Conservation (phyloP, 2,113 vertebrate species). For the Solea solea region DNA sequence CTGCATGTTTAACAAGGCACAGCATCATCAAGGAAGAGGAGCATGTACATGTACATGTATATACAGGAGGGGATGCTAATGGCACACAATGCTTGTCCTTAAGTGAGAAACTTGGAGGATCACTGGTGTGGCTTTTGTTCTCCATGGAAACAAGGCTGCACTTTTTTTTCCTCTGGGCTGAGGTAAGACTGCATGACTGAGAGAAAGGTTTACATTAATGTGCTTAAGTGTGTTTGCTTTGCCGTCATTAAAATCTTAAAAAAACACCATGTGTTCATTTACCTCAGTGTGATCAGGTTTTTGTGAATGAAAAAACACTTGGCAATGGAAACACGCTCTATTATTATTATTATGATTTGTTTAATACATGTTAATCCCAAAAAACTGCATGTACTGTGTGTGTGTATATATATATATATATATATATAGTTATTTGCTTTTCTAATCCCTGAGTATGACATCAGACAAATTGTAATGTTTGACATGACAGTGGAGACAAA, state of each 20-base stretch:
- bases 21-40: conserved; percentile 68
- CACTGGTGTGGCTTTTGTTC: conserved; percentile 50
- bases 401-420: not conserved
- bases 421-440: conserved; percentile 13
- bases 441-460: conserved; percentile 32
- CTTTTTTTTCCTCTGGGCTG: conserved; percentile 6
- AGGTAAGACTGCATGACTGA: conserved; percentile 58
- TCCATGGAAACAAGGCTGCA: conserved; percentile 32
- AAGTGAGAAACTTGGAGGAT: conserved; percentile 43
- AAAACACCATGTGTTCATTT: not conserved
- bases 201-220: too few relatives aligned
- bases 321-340: not conserved
- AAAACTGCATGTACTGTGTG: too few relatives aligned
- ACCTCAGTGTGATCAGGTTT: not conserved
- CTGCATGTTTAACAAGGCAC: conserved; percentile 73
- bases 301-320: conserved; percentile 2
- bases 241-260: not conserved
- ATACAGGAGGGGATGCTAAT: conserved; percentile 64
- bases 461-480: conserved; percentile 39
- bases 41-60: conserved; percentile 14
- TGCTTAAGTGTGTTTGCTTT: not conserved
- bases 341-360: not conserved
- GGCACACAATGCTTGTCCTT: conserved; percentile 55
- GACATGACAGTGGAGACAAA: conserved; percentile 37
- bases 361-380: not conserved